phyloP scores from a whole-genome alignment of 2,888 invertebrate species.

The Masnerella sp. region DNA sequence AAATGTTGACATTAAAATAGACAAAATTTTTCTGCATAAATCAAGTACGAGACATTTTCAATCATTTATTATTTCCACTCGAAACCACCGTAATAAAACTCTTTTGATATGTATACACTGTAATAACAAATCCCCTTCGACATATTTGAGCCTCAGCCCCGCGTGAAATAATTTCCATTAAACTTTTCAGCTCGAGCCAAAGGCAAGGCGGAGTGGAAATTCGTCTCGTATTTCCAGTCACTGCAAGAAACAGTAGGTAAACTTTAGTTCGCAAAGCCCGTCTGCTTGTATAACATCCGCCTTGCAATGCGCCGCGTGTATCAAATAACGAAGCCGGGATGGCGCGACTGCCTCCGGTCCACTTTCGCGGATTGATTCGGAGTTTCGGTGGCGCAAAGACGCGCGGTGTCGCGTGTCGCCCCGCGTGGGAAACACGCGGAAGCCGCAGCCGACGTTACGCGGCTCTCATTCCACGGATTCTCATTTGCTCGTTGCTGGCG shows the following conservation, averaged over 20 bases:
- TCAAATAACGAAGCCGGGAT: slow-evolving; percentile 36
- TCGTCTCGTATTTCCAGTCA: slow-evolving; percentile 19
- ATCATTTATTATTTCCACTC: too few species aligned
- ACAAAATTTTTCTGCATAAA: too few species aligned
- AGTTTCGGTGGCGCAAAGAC: slow-evolving; percentile 28
- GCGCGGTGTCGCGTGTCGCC: slow-evolving; percentile 22
- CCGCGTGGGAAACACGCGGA: slow-evolving; percentile 28
- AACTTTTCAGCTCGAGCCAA: slow-evolving; percentile 16
- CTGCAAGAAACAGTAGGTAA: slow-evolving; percentile 36
- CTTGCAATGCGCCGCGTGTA: slow-evolving; percentile 8
- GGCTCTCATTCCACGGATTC: too few species aligned
- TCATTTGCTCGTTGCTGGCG: too few species aligned
- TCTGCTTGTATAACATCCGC: slow-evolving; percentile 22
- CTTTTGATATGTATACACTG: too few species aligned
- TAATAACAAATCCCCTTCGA: slow-evolving; percentile 8
- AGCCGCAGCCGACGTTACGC: too few species aligned
- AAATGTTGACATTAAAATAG: too few species aligned
- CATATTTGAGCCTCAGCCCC: not conserved
- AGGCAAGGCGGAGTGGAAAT: slow-evolving; percentile 15
- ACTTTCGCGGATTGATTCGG: slow-evolving; percentile 48
- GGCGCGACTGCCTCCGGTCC: slow-evolving; percentile 15
- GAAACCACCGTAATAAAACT: too few species aligned
- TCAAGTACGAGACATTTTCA: too few species aligned
- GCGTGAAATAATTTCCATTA: slow-evolving; percentile 35
- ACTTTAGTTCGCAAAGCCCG: slow-evolving; percentile 15